Conservation (phyloP, 2,797 vertebrate genomes). For the Danio kyathit region DNA sequence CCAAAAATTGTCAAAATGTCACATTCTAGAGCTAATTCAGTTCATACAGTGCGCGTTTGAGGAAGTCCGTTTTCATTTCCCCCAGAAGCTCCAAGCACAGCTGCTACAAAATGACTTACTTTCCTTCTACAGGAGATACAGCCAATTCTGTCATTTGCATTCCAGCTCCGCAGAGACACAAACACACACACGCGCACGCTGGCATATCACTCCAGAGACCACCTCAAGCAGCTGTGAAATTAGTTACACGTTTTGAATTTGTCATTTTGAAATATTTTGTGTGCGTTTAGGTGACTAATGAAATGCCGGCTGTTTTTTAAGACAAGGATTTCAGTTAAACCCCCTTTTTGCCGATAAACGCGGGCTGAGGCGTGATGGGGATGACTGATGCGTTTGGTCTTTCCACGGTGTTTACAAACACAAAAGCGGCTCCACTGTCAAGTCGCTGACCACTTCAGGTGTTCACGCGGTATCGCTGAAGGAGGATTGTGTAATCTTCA, state of each 20-base stretch:
- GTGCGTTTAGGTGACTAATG: constrained; percentile 67
- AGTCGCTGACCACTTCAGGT: constrained; percentile 54
- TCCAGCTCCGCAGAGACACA: constrained; percentile 53
- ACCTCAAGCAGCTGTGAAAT: constrained; percentile 78
- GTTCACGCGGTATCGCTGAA: not conserved
- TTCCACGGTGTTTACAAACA: constrained; percentile 67
- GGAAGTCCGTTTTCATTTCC: not conserved
- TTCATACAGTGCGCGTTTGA: no score
- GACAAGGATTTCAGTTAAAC: constrained; percentile 72
- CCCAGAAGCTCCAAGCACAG: constrained; percentile 71
- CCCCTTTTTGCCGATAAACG: constrained; percentile 64
- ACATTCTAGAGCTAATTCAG: no score
- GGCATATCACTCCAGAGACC: constrained; percentile 58
- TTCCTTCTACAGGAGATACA: constrained; percentile 47
- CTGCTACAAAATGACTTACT: constrained; percentile 70
- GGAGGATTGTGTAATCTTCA: constrained; percentile 12
- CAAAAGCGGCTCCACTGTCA: constrained; percentile 60
- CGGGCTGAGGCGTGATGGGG: constrained; percentile 62
- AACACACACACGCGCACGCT: constrained; percentile 41
- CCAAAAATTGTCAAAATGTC: no score
- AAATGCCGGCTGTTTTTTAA: constrained; percentile 65
- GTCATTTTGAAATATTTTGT: constrained; percentile 65
- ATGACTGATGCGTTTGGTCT: constrained; percentile 71
- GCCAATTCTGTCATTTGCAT: constrained; percentile 61
- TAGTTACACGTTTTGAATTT: constrained; percentile 71